Percentiles rank a stretch among this genome's conserved stretches.
Evolutionary conservation across 2,888 invertebrate genomes (phyloP).

Genomic region (Xylota segnis): DNA sequence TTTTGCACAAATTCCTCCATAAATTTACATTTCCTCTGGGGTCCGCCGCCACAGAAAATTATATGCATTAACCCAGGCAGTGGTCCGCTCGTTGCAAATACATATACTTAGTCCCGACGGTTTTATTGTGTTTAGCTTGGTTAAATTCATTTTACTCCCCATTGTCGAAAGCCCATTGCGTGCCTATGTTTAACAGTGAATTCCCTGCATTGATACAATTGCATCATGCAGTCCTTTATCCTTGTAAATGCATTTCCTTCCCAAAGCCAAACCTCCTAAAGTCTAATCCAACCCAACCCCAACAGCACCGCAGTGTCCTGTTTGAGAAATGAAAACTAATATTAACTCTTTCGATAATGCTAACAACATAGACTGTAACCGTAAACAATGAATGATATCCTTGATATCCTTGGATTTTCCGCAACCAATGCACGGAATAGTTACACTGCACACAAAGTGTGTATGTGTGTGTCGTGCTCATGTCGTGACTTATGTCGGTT

Average conservation of each 20-base stretch:
- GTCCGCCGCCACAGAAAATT: conserved; percentile 47
- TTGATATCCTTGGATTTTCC: conserved; percentile 64
- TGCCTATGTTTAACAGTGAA: conserved; percentile 64
- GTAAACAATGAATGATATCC: conserved; percentile 75
- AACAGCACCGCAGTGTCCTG: conserved; percentile 23
- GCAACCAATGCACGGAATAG: conserved; percentile 38
- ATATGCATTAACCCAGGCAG: conserved; percentile 51
- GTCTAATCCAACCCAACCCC: neutral
- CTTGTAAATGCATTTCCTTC: conserved; percentile 59
- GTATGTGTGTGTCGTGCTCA: conserved; percentile 46
- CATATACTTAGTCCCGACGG: neutral
- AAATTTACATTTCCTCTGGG: conserved; percentile 65
- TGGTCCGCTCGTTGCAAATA: neutral
- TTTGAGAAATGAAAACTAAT: conserved; percentile 74
- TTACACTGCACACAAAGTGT: neutral
- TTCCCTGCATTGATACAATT: conserved; percentile 49
- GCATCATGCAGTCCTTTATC: conserved; percentile 63
- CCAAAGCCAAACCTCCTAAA: neutral
- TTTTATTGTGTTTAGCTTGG: conserved; percentile 2
- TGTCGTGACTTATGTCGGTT: conserved; percentile 76
- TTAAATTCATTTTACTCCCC: conserved; percentile 44
- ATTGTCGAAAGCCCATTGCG: conserved; percentile 70
- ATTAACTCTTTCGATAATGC: conserved; percentile 75
- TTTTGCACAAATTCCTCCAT: conserved; percentile 60
- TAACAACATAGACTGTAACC: conserved; percentile 71